Evolutionary conservation across 2,797 vertebrate genomes (phyloP), one percentile per base, ranked within the genome.

Genomic region (Scolopax rusticola): DNA sequence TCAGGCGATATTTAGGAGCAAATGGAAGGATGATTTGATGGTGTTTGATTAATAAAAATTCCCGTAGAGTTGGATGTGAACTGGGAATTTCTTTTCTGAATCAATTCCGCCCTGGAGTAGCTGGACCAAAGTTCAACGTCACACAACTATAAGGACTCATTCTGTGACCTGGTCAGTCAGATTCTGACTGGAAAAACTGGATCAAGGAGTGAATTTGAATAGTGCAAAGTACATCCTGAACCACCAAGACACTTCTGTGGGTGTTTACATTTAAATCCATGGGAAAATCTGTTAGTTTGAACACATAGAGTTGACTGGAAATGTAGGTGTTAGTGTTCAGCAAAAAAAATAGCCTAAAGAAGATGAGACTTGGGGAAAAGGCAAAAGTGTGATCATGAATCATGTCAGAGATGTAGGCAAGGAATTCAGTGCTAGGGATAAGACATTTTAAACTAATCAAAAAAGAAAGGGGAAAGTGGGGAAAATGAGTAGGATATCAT

Each of bases 371-470:
- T 8, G 7, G 53, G 59, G 53, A 81, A 57, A 82, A 87, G 48
- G n/a, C 90, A 45, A 89, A 63, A 36, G 81, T 95, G 93, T 96
- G 92, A 97, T 90, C 33, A 12, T 96, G 90, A 96, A 92, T 96
- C 96, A 94, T 93, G 84, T 83, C 71, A 51, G 53, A 84, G 79
- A 80, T 89, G 96, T 90, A 95, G 94, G 90, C 86, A 93, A 84
- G 78, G 41, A 89, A 91, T 93, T 93, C 67, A 74, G 45, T 82
- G 67, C 69, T 87, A 19, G 20, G 45, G 61, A 96, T 48, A 68
- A 68, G 71, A 70, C 5, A 69, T 79, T 81, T 79, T 50, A 83
- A 84, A 40, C 80, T 19, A 90, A 80, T 87, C 51, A 32, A 41
- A 68, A 89, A 65, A 17, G 40, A 88, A 61, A 15, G 8, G 19